Conservation (phyloP, 2,888 invertebrate genomes). For the Podotricha telesiphe region DNA sequence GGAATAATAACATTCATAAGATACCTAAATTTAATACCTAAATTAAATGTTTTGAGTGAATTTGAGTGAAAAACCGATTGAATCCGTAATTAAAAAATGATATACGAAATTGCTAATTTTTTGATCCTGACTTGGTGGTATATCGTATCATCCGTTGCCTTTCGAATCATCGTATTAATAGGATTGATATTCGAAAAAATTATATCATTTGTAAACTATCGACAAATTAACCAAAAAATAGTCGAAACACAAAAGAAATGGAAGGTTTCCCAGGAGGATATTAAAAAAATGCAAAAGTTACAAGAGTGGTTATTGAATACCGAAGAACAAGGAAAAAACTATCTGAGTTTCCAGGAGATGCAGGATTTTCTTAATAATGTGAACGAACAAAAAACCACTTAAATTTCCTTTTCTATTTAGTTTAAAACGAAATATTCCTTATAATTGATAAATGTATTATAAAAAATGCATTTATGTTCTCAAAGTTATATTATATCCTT, state of each 20-base stretch:
- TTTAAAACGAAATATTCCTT: too few relatives aligned
- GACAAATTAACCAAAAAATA: slow-evolving; percentile 1
- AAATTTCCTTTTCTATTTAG: not conserved
- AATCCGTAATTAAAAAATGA: not conserved
- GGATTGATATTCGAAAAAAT: slow-evolving; percentile 3
- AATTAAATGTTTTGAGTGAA: not conserved
- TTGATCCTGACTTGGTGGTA: not conserved
- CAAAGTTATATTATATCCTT: too few relatives aligned
- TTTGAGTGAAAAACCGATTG: not conserved
- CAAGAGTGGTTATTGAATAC: not conserved
- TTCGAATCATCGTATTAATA: not conserved
- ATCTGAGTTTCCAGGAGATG: not conserved
- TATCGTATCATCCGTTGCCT: not conserved
- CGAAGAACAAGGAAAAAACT: not conserved
- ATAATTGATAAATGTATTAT: too few relatives aligned
- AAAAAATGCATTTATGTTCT: too few relatives aligned
- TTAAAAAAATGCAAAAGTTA: not conserved
- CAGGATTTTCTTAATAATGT: not conserved
- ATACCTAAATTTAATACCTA: too few relatives aligned
- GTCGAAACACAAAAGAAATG: slow-evolving; percentile 11
- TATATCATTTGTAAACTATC: not conserved
- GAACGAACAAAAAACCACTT: not conserved
- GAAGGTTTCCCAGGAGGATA: slow-evolving; percentile 3
- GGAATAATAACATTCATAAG: too few relatives aligned
- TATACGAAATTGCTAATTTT: not conserved